Evolutionary conservation across 1,140 invertebrate species (phyloP).

Genomic region (Brachionus sp.): DNA sequence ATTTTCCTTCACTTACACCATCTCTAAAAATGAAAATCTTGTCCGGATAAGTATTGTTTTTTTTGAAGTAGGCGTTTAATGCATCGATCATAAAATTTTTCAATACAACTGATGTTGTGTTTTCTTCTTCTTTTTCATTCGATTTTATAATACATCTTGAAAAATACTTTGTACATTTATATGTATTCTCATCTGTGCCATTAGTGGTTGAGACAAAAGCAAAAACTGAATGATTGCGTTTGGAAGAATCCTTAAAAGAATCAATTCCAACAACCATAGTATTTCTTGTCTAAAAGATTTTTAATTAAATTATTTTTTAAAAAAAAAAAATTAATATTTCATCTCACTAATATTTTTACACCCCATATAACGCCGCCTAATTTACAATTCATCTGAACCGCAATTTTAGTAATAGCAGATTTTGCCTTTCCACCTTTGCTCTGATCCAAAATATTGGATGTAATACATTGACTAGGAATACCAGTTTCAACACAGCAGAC

Average conservation of each 20-base stretch:
- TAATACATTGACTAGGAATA: slow-evolving; percentile 33
- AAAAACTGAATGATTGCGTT: background rate
- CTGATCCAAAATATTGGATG: background rate
- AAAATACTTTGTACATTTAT: slow-evolving; percentile 42
- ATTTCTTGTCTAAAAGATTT: slow-evolving; percentile 68
- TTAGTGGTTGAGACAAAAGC: slow-evolving; percentile 2
- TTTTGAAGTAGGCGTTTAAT: background rate
- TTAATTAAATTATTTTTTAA: slow-evolving; percentile 68
- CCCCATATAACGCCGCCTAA: slow-evolving; percentile 85
- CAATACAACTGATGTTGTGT: background rate
- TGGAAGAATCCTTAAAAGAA: background rate
- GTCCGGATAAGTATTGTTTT: background rate
- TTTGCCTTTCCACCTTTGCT: background rate
- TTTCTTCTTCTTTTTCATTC: no score
- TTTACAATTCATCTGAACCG: slow-evolving; percentile 91
- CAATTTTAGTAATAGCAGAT: slow-evolving; percentile 78
- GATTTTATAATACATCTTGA: background rate
- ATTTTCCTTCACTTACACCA: slow-evolving; percentile 82
- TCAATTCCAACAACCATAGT: slow-evolving; percentile 48
- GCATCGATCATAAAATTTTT: background rate
- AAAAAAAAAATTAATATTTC: slow-evolving; percentile 75
- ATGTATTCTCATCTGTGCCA: background rate
- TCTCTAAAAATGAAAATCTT: slow-evolving; percentile 78
- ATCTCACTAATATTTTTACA: slow-evolving; percentile 69
- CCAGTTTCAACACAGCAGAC: slow-evolving; percentile 4